Percentiles rank a stretch among this genome's conserved stretches.
These are phyloP conservation scores for Gandaritis pyraliata DNA, from an alignment of 2,888 invertebrate species.

Conservation along the genomic window DNA sequence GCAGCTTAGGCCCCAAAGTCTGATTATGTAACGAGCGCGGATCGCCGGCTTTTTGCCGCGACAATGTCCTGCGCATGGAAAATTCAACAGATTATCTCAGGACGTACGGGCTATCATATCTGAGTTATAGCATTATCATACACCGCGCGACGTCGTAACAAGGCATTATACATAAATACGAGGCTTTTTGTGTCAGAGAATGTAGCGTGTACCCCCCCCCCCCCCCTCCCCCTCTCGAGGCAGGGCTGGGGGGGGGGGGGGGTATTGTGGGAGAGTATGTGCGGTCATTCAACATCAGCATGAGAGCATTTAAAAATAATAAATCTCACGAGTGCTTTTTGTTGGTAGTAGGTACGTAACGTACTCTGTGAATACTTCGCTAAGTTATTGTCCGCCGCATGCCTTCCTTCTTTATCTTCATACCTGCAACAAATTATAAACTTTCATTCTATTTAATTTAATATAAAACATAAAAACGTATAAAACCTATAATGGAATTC, in stretches of 20 bases:
- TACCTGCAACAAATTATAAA: background rate
- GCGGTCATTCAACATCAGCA: constrained; percentile 27
- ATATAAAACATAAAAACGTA: too few species aligned
- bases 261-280: constrained; percentile 27
- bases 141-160: constrained; percentile 29
- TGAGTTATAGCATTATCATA: constrained; percentile 44
- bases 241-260: background rate
- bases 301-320: constrained; percentile 22
- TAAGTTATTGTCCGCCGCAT: background rate
- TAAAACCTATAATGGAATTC: too few species aligned
- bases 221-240: background rate
- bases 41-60: constrained; percentile 53
- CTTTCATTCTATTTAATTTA: too few species aligned
- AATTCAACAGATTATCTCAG: constrained; percentile 65
- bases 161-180: constrained; percentile 31
- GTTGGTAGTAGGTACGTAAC: too few species aligned
- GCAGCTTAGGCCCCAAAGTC: constrained; percentile 49
- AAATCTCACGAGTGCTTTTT: constrained; percentile 19
- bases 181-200: constrained; percentile 34
- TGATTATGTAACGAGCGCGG: constrained; percentile 67
- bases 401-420: background rate
- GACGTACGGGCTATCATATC: constrained; percentile 41
- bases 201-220: constrained; percentile 24
- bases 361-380: constrained; percentile 12
- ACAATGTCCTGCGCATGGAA: constrained; percentile 49